Evolutionary conservation across 2,888 invertebrate species (phyloP).

Genomic region (Cerceris ruficornis): DNA sequence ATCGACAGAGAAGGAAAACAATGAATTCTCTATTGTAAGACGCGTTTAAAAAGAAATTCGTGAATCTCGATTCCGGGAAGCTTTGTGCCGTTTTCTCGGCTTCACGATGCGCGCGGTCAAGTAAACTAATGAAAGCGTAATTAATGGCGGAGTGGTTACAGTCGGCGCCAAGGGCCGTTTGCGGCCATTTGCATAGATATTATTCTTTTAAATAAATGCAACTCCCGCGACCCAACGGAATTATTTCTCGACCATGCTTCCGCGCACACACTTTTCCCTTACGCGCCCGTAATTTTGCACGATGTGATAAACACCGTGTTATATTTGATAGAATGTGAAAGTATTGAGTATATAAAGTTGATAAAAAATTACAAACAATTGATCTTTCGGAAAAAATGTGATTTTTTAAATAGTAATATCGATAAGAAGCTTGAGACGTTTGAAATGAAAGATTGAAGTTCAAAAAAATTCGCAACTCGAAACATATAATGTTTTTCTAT

Average conservation of each 20-base stretch:
- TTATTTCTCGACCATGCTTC: conserved; percentile 56
- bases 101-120: conserved; percentile 6
- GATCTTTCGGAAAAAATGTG: too few species aligned
- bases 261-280: background rate
- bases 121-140: conserved; percentile 66
- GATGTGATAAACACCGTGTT: too few species aligned
- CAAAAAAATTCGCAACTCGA: too few species aligned
- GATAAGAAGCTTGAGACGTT: too few species aligned
- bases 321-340: conserved; percentile 41
- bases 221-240: conserved; percentile 42
- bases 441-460: too few species aligned
- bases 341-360: too few species aligned
- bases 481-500: too few species aligned
- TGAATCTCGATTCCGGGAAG: background rate
- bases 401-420: too few species aligned
- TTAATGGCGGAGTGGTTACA: conserved; percentile 56
- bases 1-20: too few species aligned
- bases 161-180: conserved; percentile 54
- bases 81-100: background rate
- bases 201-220: conserved; percentile 64
- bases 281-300: background rate
- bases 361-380: too few species aligned
- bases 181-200: conserved; percentile 68
- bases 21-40: too few species aligned
- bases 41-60: too few species aligned